These are phyloP conservation scores for Spheniscus mendiculus DNA, from an alignment of 2,113 vertebrate species.

Conservation along the genomic window DNA sequence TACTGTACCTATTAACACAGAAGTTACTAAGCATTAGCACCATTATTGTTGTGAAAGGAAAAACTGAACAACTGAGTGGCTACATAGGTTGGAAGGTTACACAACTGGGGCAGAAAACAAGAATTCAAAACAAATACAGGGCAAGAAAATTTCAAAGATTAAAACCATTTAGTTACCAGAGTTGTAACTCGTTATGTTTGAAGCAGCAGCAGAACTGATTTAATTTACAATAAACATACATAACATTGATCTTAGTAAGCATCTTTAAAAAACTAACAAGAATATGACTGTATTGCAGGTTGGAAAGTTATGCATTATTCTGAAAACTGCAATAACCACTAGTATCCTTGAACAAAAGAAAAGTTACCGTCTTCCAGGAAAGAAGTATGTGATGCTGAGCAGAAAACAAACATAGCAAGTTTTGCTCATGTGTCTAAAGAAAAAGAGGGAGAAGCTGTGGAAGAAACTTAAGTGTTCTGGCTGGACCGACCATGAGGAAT, in stretches of 20 bases:
- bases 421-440: neutral
- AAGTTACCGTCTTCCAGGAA: neutral
- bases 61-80: neutral
- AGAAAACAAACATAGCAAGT: neutral
- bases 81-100: neutral
- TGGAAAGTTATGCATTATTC: neutral
- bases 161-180: neutral
- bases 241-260: neutral
- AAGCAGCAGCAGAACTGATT: neutral
- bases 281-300: neutral
- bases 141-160: neutral
- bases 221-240: neutral
- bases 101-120: neutral
- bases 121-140: neutral
- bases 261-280: neutral
- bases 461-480: neutral
- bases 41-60: neutral
- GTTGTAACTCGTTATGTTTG: neutral
- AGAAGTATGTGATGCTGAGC: neutral
- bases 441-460: neutral
- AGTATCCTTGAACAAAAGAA: neutral
- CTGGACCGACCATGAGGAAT: neutral
- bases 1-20: neutral
- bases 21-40: neutral
- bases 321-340: neutral